Conservation (phyloP, 2,113 vertebrate genomes). For the Coptodon bakossiorum region DNA sequence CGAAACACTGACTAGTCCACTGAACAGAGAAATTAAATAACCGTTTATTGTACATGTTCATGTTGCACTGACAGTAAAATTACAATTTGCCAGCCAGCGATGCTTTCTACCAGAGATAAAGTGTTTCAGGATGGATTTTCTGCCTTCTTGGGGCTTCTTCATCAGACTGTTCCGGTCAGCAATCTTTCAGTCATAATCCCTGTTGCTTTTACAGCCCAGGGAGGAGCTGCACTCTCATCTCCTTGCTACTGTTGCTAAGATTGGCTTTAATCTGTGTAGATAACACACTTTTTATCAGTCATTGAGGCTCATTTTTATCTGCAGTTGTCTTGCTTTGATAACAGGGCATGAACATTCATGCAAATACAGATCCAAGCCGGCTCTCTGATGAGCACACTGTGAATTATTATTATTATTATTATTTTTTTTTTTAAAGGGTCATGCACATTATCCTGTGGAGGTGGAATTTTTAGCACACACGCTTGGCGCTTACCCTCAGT, state of each 20-base stretch:
- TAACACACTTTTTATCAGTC: background rate
- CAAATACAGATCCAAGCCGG: background rate
- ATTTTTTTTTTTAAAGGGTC: background rate
- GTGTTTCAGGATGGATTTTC: background rate
- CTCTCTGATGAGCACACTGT: background rate
- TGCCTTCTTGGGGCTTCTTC: background rate
- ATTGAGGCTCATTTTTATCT: background rate
- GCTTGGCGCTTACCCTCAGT: background rate
- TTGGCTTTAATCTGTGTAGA: background rate
- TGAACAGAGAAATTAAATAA: background rate
- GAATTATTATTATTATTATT: background rate
- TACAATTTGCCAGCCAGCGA: background rate
- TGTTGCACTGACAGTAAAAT: background rate
- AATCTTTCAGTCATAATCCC: background rate
- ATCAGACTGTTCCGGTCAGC: background rate
- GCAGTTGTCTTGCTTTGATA: constrained; percentile 15
- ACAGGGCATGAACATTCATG: background rate
- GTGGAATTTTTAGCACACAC: background rate
- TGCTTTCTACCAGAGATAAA: background rate
- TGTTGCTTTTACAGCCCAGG: background rate
- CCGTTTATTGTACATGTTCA: background rate
- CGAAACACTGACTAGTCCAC: background rate
- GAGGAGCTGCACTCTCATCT: background rate
- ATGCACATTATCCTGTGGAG: constrained; percentile 1
- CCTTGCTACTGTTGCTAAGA: background rate